Conservation (phyloP, 2,888 invertebrate species). For the Drosophila neotestacea region DNA sequence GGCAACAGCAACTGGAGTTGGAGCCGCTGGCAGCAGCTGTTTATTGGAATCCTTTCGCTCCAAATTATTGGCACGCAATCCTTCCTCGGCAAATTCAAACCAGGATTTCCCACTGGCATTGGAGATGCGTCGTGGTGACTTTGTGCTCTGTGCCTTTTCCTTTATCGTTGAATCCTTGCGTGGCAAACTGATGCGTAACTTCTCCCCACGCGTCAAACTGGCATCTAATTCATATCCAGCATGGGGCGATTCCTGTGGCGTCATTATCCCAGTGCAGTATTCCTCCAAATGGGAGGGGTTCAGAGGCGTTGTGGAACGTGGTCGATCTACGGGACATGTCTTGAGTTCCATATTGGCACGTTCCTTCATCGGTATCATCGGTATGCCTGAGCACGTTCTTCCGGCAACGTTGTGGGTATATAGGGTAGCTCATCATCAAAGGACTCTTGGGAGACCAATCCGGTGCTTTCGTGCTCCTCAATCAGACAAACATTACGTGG, state of each 20-base stretch:
- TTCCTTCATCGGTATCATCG: slow-evolving; percentile 92
- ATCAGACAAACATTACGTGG: slow-evolving; percentile 86
- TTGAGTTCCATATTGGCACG: slow-evolving; percentile 88
- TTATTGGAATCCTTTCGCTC: slow-evolving; percentile 83
- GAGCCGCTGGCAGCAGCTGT: slow-evolving; percentile 63
- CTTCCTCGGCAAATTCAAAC: slow-evolving; percentile 89
- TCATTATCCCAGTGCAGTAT: slow-evolving; percentile 86
- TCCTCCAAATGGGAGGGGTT: slow-evolving; percentile 90
- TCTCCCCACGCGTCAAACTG: slow-evolving; percentile 85
- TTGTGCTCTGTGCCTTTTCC: slow-evolving; percentile 84
- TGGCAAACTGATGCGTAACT: slow-evolving; percentile 90
- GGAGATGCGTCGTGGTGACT: slow-evolving; percentile 86
- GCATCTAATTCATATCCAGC: slow-evolving; percentile 45
- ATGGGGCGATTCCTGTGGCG: slow-evolving; percentile 60
- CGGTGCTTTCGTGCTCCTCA: slow-evolving; percentile 90
- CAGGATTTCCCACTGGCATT: slow-evolving; percentile 86
- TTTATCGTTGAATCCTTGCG: slow-evolving; percentile 86
- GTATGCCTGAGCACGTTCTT: slow-evolving; percentile 92
- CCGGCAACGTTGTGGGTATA: slow-evolving; percentile 94
- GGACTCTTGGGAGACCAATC: slow-evolving; percentile 92
- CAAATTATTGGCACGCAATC: slow-evolving; percentile 85
- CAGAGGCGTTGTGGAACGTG: slow-evolving; percentile 90
- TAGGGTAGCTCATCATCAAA: slow-evolving; percentile 95
- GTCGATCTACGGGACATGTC: slow-evolving; percentile 90
- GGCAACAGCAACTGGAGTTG: neutral